Percentiles rank a stretch among this genome's conserved stretches.
These are phyloP conservation scores for Thereuonema tuberculata DNA, from an alignment of 1,140 invertebrate species.

Conservation along the genomic window DNA sequence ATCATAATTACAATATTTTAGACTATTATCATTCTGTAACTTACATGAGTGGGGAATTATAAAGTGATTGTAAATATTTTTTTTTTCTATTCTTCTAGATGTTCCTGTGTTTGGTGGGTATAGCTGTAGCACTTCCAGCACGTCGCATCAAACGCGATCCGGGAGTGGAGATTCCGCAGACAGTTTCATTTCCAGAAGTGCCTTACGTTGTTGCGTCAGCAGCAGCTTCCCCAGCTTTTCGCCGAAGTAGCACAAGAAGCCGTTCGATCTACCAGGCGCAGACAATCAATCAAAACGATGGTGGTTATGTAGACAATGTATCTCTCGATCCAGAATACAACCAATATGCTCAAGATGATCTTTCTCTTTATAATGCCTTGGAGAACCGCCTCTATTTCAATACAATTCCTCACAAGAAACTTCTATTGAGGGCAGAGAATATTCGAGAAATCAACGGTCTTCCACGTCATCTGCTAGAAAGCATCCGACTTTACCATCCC, in stretches of 20 bases:
- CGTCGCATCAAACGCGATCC: not conserved
- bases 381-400: slow-evolving; percentile 3
- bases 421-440: not conserved
- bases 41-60: too few species aligned
- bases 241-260: not conserved
- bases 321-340: not conserved
- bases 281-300: too few species aligned
- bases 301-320: too few species aligned
- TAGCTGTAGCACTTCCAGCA: too few species aligned
- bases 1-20: too few species aligned
- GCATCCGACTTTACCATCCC: slow-evolving; percentile 10
- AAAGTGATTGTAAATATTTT: too few species aligned
- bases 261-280: not conserved
- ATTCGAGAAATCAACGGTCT: slow-evolving; percentile 8
- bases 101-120: too few species aligned
- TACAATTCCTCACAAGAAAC: not conserved
- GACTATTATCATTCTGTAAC: too few species aligned
- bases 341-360: not conserved
- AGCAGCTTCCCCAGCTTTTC: not conserved
- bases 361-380: not conserved
- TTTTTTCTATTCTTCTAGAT: too few species aligned
- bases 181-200: too few species aligned
- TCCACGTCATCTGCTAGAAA: slow-evolving; percentile 7
- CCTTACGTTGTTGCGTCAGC: too few species aligned
- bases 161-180: not conserved